phyloP scores from a whole-genome alignment of 2,113 vertebrate species.

The Thomomys bottae region DNA sequence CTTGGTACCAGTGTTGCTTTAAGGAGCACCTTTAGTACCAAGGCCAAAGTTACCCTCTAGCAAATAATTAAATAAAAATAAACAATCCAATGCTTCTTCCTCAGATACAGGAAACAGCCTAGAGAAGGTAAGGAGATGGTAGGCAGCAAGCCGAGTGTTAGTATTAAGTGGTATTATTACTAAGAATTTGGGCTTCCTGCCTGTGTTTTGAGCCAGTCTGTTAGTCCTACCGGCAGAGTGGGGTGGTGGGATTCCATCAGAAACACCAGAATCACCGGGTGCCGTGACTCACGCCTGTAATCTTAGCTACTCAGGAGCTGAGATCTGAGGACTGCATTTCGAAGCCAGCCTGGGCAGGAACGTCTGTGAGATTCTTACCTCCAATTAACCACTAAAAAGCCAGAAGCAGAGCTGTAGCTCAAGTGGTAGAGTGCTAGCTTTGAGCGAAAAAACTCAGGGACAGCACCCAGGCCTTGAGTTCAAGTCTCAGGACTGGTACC shows the following conservation, averaged over 20 bases:
- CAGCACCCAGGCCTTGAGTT: too few relatives aligned
- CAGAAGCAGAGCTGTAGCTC: too few relatives aligned
- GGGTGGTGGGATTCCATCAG: background rate
- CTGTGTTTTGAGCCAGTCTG: background rate
- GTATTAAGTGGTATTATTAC: background rate
- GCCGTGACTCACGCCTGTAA: too few relatives aligned
- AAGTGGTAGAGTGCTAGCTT: too few relatives aligned
- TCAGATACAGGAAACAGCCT: background rate
- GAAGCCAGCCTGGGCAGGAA: too few relatives aligned
- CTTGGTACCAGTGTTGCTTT: background rate
- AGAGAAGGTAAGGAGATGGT: background rate
- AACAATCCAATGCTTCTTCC: background rate
- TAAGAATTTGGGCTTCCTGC: background rate
- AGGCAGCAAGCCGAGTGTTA: background rate
- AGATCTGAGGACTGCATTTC: too few relatives aligned
- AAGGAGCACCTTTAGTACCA: slow-evolving; percentile 24
- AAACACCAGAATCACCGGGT: background rate
- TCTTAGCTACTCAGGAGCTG: too few relatives aligned
- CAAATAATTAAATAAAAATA: too few relatives aligned
- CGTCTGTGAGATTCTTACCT: too few relatives aligned
- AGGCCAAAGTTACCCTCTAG: background rate
- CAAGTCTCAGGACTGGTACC: too few relatives aligned
- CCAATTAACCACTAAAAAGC: too few relatives aligned
- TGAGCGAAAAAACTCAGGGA: too few relatives aligned
- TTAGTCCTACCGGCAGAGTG: background rate